Conservation (phyloP, 2,888 invertebrate species). For the Callyntrura guangdongensis region DNA sequence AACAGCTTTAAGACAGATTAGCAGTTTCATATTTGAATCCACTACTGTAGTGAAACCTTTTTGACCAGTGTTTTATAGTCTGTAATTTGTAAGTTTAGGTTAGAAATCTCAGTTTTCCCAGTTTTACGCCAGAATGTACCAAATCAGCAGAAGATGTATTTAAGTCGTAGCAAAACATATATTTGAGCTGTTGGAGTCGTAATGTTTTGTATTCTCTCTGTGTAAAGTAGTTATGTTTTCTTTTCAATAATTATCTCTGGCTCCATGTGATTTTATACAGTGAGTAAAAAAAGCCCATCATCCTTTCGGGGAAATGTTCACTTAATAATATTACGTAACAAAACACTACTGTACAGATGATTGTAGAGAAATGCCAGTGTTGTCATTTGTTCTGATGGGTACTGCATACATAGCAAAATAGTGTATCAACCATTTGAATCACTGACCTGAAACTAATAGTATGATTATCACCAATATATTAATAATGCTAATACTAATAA, state of each 20-base stretch:
- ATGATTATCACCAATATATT: neutral
- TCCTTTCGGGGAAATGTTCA: neutral
- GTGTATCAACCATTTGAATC: constrained; percentile 32
- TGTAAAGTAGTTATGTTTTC: neutral
- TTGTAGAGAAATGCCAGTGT: constrained; percentile 69
- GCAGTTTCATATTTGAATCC: neutral
- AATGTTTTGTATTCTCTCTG: neutral
- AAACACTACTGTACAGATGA: constrained; percentile 18
- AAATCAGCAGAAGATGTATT: neutral
- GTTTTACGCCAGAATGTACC: neutral
- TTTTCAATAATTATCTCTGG: neutral
- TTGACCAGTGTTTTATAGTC: constrained; percentile 76
- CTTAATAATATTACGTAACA: neutral
- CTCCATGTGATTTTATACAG: neutral
- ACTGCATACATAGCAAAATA: constrained; percentile 14
- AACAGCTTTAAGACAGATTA: neutral
- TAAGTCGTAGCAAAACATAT: neutral
- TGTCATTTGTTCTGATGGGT: constrained; percentile 68
- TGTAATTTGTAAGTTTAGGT: constrained; percentile 69
- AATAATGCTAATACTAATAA: constrained; percentile 6
- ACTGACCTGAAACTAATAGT: constrained; percentile 43
- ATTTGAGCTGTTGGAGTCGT: neutral
- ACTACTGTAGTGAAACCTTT: constrained; percentile 6
- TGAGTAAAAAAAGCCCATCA: constrained; percentile 11
- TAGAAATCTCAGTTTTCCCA: constrained; percentile 37